Evolutionary conservation across 2,113 vertebrate genomes (phyloP), one percentile per base, ranked within the genome.

Genomic region (Ceyx cyanopectus): DNA sequence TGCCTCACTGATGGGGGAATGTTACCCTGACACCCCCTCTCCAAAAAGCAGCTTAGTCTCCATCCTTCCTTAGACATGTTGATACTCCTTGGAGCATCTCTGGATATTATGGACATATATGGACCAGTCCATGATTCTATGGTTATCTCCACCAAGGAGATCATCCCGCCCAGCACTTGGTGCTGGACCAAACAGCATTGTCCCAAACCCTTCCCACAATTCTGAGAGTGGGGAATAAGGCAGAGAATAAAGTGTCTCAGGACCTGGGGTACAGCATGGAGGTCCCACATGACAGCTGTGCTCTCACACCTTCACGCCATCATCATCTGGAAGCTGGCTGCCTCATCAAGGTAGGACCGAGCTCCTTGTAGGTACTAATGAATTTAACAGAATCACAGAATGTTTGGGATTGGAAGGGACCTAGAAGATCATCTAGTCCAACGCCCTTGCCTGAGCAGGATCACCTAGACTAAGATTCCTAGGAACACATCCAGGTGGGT

Each of bases 191-290:
- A 58, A 32, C 3, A 26, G 17, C 8, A 13, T 4, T 2, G 9
- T 70, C 48, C 12, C 60, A 85, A 56, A 58, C 7, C 10, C 4
- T 77, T 20, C 45, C 26, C 14, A 5, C 0, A 1, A 7, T 14
- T 4, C 68, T 63, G 0, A 0, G 15, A 40, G 27, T 0, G 0
- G 9, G 48, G 20, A 32, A 29, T 32, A 29, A 70, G 14, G 17
- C 20, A 13, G 7, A 48, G 20, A 40, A 29, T 32, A 29, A 70
- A 10, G 13, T 26, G 15, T 29, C 45, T 15, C 21, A 29, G 50
- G 10, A 15, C 34, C 27, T 12, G 32, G 16, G 15, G 40, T 29
- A 29, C 21, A 50, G n/a, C 15, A 19, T 10, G 32, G 16, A 7
- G 7, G 26, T 41, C 41, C 17, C 18, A 24, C 0, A 2, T 3